Conservation (phyloP, 2,113 vertebrate genomes). For the Semnornis frantzii region DNA sequence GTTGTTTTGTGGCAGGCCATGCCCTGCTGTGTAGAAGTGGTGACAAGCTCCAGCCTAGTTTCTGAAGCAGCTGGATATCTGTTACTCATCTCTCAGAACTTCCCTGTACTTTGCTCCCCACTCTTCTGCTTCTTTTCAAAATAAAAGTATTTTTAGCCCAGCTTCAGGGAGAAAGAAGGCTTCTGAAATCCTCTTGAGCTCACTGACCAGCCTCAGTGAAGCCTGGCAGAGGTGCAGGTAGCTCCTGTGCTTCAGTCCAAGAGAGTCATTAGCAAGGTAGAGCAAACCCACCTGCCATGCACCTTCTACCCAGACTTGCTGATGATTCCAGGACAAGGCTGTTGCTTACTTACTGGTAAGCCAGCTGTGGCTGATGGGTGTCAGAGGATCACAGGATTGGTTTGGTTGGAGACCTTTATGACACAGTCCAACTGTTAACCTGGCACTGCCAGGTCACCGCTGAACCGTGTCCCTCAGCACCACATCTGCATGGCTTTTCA, state of each 20-base stretch:
- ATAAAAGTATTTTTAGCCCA: background rate
- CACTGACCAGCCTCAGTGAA: background rate
- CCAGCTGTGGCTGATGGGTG: background rate
- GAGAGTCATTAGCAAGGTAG: background rate
- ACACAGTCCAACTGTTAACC: background rate
- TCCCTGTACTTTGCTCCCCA: background rate
- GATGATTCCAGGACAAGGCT: background rate
- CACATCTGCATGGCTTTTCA: background rate
- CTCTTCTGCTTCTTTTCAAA: background rate
- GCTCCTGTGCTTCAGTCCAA: background rate
- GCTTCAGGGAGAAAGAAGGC: background rate
- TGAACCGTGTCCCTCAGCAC: background rate
- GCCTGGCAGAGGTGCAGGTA: background rate
- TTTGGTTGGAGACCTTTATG: background rate
- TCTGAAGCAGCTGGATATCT: background rate
- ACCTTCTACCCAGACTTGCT: background rate
- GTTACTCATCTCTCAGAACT: background rate
- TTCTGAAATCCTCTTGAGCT: background rate
- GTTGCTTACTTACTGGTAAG: background rate
- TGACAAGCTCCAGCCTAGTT: background rate
- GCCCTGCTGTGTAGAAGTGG: background rate
- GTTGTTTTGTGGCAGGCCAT: background rate
- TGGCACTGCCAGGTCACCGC: background rate
- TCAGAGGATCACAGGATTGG: background rate
- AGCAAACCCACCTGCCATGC: fast-evolving